phyloP scores from a whole-genome alignment of 2,797 vertebrate genomes.

The Rhinella marina region DNA sequence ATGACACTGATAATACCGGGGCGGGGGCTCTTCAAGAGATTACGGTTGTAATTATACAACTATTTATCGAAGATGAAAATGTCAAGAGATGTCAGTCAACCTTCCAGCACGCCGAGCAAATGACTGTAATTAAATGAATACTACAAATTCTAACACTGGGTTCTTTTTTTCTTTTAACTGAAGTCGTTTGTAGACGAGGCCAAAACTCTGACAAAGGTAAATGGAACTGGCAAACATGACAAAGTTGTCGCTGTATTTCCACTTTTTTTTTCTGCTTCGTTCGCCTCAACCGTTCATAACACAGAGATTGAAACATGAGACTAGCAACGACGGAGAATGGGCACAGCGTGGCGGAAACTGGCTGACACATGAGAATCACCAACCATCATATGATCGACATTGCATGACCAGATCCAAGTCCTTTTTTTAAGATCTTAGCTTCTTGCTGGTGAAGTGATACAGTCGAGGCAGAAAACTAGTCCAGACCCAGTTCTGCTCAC shows the following conservation, averaged over 20 bases:
- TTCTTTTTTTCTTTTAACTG: background rate
- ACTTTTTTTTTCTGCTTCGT: background rate
- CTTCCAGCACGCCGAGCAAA: slow-evolving; percentile 1
- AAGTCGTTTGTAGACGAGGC: slow-evolving; percentile 24
- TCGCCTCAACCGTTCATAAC: background rate
- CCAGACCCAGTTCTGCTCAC: background rate
- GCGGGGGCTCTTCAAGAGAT: slow-evolving; percentile 42
- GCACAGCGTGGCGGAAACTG: background rate
- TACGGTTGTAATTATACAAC: slow-evolving; percentile 39
- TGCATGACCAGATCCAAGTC: background rate
- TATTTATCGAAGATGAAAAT: slow-evolving; percentile 37
- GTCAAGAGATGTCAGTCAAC: slow-evolving; percentile 46
- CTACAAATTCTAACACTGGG: background rate
- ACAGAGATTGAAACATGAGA: background rate
- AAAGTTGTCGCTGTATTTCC: background rate
- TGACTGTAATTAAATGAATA: slow-evolving; percentile 31
- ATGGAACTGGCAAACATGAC: background rate
- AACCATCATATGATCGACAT: background rate
- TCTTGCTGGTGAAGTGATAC: background rate
- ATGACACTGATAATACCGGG: slow-evolving; percentile 49
- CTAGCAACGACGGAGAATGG: background rate
- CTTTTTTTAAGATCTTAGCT: background rate
- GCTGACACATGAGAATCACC: background rate
- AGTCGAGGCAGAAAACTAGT: background rate
- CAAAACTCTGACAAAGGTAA: slow-evolving; percentile 23